These are phyloP conservation scores for Polydrusus tereticollis DNA, from an alignment of 2,888 invertebrate genomes.

Conservation along the genomic window DNA sequence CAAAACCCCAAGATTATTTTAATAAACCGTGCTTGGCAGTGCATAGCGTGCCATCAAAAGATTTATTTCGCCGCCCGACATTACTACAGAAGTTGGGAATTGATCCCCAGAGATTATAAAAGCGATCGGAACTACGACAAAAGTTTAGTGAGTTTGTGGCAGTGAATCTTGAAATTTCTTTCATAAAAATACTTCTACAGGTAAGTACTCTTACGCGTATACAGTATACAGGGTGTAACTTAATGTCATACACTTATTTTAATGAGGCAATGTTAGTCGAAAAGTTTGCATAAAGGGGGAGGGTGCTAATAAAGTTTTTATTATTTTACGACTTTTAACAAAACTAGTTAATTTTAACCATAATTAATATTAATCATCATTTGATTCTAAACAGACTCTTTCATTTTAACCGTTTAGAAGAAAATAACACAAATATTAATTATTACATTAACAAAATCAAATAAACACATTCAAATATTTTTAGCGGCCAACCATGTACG, in stretches of 20 bases:
- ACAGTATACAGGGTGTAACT: not conserved
- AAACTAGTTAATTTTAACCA: too few species aligned
- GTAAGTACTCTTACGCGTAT: not conserved
- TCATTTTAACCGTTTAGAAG: too few species aligned
- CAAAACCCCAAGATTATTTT: not conserved
- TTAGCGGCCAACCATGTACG: conserved; percentile 24
- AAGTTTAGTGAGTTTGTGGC: not conserved
- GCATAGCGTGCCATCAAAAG: conserved; percentile 41
- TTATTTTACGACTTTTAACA: too few species aligned
- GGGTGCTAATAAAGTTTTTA: too few species aligned
- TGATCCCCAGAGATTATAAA: conserved; percentile 50
- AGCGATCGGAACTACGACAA: not conserved
- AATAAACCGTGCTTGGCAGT: conserved; percentile 39
- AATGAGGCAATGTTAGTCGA: too few species aligned
- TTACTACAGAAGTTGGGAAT: conserved; percentile 23
- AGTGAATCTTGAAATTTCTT: not conserved
- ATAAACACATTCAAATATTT: not conserved
- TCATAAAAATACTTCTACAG: not conserved
- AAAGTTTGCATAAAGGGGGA: too few species aligned
- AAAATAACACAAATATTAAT: too few species aligned
- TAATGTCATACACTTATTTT: not conserved
- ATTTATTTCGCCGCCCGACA: conserved; percentile 19
- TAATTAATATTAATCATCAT: too few species aligned
- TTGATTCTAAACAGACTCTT: too few species aligned
- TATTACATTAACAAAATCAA: too few species aligned